Evolutionary conservation across 2,888 invertebrate genomes (phyloP).

Genomic region (Drosophila tripunctata): DNA sequence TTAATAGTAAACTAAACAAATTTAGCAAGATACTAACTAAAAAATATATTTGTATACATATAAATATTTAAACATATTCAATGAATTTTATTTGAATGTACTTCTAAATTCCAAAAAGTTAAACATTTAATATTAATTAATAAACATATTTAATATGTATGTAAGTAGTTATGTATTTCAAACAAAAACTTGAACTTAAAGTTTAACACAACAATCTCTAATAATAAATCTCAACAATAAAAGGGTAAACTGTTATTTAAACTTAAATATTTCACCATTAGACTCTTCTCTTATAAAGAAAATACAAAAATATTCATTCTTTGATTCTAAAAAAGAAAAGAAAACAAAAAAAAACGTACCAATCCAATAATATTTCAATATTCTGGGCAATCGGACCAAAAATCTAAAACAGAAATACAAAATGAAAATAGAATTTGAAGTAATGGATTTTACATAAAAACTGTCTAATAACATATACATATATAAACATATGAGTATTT

Average conservation of each 20-base stretch:
- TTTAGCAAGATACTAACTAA: neutral
- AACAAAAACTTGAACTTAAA: neutral
- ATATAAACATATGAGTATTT: slow-evolving; percentile 25
- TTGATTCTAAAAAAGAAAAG: no score
- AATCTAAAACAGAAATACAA: neutral
- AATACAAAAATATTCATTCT: slow-evolving; percentile 8
- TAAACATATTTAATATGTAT: slow-evolving; percentile 16
- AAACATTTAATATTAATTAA: slow-evolving; percentile 1
- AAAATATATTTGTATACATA: no score
- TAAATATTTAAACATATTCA: neutral
- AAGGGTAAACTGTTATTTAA: slow-evolving; percentile 3
- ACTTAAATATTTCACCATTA: neutral
- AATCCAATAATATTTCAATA: slow-evolving; percentile 66
- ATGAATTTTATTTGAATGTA: neutral
- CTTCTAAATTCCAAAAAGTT: neutral
- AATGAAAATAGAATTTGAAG: slow-evolving; percentile 40
- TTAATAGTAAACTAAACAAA: slow-evolving; percentile 5
- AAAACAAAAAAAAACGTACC: slow-evolving; percentile 52
- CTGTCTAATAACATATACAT: slow-evolving; percentile 36
- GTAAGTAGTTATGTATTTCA: neutral
- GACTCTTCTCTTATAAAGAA: no score
- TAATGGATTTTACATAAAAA: slow-evolving; percentile 45
- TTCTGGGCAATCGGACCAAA: slow-evolving; percentile 73
- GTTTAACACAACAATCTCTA: neutral
- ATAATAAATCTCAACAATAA: neutral